A percentile compares a stretch with the other conserved stretches of the same genome.
phyloP scores from a whole-genome alignment of 2,797 vertebrate genomes.

The Xiphophorus birchmanni region DNA sequence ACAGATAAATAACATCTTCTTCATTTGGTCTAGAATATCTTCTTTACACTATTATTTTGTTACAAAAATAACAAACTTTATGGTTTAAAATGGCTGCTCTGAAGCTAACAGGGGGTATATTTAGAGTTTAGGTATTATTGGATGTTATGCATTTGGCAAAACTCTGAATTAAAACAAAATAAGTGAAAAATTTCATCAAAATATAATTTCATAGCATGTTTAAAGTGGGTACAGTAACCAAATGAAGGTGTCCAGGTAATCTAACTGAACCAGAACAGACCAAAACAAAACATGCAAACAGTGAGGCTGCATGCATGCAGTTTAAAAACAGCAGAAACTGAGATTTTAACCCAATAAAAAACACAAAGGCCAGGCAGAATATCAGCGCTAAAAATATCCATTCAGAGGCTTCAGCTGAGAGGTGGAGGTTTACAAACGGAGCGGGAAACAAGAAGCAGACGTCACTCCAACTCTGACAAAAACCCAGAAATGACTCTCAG shows the following conservation, averaged over 20 bases:
- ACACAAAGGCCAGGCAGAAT: neutral
- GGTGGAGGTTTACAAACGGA: neutral
- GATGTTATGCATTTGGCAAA: neutral
- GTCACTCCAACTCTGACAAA: slow-evolving; percentile 16
- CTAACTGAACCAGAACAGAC: neutral
- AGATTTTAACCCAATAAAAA: neutral
- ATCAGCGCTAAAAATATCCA: neutral
- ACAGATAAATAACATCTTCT: no score
- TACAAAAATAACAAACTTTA: neutral
- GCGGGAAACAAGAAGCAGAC: slow-evolving; percentile 35
- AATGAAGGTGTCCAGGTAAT: neutral
- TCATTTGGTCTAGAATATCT: neutral
- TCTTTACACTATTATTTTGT: neutral
- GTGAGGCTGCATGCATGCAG: neutral
- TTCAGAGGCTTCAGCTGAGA: neutral
- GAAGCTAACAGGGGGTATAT: neutral
- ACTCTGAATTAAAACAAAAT: neutral
- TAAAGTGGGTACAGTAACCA: neutral
- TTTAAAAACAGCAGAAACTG: neutral
- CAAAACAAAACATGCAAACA: neutral
- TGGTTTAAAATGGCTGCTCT: neutral
- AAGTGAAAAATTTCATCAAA: neutral
- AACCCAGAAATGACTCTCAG: neutral
- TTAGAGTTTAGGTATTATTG: neutral
- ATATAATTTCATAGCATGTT: neutral